Evolutionary conservation across 30 jellyfish, hydroid and myxozoan species (phyloP).

Genomic region (Aurelia aurita): DNA sequence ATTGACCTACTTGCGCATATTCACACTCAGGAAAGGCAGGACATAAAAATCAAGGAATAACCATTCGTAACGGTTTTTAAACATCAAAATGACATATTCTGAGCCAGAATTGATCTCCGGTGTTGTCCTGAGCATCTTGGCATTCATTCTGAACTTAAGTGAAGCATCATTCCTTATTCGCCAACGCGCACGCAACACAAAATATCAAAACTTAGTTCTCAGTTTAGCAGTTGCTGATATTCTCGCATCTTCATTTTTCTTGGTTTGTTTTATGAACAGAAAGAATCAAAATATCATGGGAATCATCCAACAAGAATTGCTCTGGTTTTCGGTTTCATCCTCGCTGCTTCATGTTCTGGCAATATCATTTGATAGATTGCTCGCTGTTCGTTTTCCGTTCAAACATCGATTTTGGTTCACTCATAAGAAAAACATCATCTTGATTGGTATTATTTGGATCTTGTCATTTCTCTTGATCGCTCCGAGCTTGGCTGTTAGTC

Average conservation of each 20-base stretch:
- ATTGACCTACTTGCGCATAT: no score
- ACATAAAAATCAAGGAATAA: no score
- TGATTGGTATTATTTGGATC: conserved; percentile 44
- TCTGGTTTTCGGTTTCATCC: conserved; percentile 66
- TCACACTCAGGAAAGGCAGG: no score
- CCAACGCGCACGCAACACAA: conserved; percentile 39
- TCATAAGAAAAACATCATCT: conserved; percentile 7
- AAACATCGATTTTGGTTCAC: conserved; percentile 77
- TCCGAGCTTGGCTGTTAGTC: conserved; percentile 18
- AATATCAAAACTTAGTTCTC: conserved; percentile 50
- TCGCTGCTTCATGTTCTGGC: conserved; percentile 76
- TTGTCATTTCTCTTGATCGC: conserved; percentile 37
- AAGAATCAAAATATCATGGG: neutral
- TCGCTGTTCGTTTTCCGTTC: conserved; percentile 70
- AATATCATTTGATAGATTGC: conserved; percentile 57
- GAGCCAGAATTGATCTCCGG: conserved; percentile 19
- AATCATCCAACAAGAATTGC: conserved; percentile 26
- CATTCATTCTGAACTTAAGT: conserved; percentile 26
- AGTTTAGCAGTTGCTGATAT: conserved; percentile 63
- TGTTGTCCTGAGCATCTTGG: conserved; percentile 21
- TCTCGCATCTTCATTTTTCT: conserved; percentile 27
- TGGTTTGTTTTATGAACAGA: neutral
- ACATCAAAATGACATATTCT: neutral
- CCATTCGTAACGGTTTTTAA: no score
- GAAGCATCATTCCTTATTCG: conserved; percentile 31